Conservation (phyloP, 1,140 invertebrate species). For the Musca domestica region DNA sequence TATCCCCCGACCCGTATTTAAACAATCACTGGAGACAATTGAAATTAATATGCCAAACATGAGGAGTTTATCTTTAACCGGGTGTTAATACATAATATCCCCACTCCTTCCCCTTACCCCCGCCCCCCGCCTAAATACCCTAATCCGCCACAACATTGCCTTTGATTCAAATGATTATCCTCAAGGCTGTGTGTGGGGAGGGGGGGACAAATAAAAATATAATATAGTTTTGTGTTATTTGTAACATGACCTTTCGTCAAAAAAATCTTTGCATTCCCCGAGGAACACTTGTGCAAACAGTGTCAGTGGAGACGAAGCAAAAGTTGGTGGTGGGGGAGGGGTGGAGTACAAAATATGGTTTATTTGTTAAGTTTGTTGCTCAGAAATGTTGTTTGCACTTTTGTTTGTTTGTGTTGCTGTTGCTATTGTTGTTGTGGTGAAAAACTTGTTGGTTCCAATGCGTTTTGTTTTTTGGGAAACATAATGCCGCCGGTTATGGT, state of each 20-base stretch:
- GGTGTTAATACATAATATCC: slow-evolving; percentile 1
- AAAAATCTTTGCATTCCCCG: slow-evolving; percentile 1
- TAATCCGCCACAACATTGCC: background rate
- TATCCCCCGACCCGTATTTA: background rate
- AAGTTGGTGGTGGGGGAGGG: background rate
- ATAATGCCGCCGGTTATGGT: too few species aligned
- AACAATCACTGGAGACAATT: slow-evolving; percentile 31
- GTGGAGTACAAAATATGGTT: too few species aligned
- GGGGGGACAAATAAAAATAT: too few species aligned
- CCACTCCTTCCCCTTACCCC: background rate
- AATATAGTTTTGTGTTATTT: slow-evolving; percentile 14
- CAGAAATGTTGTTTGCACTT: too few species aligned
- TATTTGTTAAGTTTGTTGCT: too few species aligned
- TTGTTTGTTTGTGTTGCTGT: background rate
- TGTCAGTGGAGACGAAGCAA: slow-evolving; percentile 34
- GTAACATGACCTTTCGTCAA: slow-evolving; percentile 20
- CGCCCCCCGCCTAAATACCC: background rate
- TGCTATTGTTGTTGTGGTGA: background rate
- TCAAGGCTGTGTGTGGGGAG: background rate
- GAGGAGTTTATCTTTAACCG: slow-evolving; percentile 11
- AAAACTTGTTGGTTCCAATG: slow-evolving; percentile 9
- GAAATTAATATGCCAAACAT: slow-evolving; percentile 53
- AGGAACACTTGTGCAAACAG: slow-evolving; percentile 50
- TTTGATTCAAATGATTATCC: slow-evolving; percentile 10
- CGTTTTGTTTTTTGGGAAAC: background rate